Evolutionary conservation across 2,888 invertebrate species (phyloP).

Genomic region (Lepidocyrtoides sp.): DNA sequence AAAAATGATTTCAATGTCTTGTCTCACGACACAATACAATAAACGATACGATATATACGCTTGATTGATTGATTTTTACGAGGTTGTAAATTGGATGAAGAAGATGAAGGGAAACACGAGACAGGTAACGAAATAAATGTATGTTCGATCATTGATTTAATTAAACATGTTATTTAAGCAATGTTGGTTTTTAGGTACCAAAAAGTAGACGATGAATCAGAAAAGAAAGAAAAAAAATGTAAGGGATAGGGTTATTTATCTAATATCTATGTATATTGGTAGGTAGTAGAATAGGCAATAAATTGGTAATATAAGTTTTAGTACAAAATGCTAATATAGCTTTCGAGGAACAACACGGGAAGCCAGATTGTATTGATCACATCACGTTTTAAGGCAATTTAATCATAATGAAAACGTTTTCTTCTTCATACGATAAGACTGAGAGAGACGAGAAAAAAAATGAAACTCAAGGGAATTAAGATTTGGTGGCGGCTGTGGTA

Average conservation of each 20-base stretch:
- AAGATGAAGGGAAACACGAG: constrained; percentile 45
- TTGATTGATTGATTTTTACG: constrained; percentile 68
- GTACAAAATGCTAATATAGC: not conserved
- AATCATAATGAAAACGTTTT: constrained; percentile 25
- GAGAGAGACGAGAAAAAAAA: not conserved
- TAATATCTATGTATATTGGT: not conserved
- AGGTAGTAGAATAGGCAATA: not conserved
- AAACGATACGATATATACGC: not conserved
- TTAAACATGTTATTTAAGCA: constrained; percentile 49
- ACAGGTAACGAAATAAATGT: constrained; percentile 40
- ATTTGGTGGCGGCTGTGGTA: not conserved
- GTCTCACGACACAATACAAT: not conserved
- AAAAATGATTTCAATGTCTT: constrained; percentile 56
- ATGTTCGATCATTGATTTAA: constrained; percentile 50
- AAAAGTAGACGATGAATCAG: not conserved
- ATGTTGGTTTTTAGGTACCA: constrained; percentile 15
- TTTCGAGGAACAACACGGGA: constrained; percentile 38
- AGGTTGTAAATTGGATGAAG: constrained; percentile 47
- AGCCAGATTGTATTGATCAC: constrained; percentile 30
- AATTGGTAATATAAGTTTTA: not conserved
- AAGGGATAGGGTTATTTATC: not conserved
- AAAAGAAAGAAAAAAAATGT: not conserved
- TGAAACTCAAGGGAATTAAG: constrained; percentile 38
- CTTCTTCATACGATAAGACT: not conserved
- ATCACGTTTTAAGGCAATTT: constrained; percentile 50